Base-by-base conservation (phyloP, 1,140 invertebrate genomes). In the Aphaenogaster rudis region DNA sequence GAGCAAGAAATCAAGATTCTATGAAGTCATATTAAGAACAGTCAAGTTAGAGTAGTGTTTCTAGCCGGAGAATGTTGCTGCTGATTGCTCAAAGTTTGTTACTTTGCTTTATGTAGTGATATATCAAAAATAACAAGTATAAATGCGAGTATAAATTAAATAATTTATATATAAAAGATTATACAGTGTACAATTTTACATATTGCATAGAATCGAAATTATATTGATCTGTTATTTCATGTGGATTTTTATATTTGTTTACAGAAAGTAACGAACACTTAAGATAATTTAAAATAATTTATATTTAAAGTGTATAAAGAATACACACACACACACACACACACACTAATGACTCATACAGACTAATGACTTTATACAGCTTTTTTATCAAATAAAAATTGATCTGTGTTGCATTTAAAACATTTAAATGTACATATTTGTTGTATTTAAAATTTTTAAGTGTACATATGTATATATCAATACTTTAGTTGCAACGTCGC, bases 51-150 rank as follows among this genome's bases (percentile, higher is more conserved):
- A 28, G 48, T 52, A 33, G 13, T 11, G 15, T 54, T 52, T 33
- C 39, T 42, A 33, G 13, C 28, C 13, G 50, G 52, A n/a, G 15
- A 78, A 63, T 39, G n/a, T 63, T 78, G 2, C 39, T 63, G n/a
- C 13, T 63, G 36, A 77, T 77, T 61, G 42, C 54, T 28, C 17
- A 4, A 17, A 36, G n/a, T 63, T 63, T 78, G 15, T 63, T 78
- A 45, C 6, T 63, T 78, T 78, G 21, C 59, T 45, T 78, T 64
- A 63, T 17, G 11, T 21, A 36, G 8, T 39, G 57, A 63, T 48
- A 42, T 45, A 76, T 42, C 39, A 57, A 11, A 5, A 33, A 2
- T 39, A 76, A 76, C 33, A 13, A 48, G 54, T 11, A 17, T 21
- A 57, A 21, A 39, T 71, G 1, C 11, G n/a, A 42, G 21, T 33